Percentiles rank a stretch among this genome's conserved stretches.
Evolutionary conservation across 92 coral and sea anemone species (phyloP).

Genomic region (Meandrina meandrites): DNA sequence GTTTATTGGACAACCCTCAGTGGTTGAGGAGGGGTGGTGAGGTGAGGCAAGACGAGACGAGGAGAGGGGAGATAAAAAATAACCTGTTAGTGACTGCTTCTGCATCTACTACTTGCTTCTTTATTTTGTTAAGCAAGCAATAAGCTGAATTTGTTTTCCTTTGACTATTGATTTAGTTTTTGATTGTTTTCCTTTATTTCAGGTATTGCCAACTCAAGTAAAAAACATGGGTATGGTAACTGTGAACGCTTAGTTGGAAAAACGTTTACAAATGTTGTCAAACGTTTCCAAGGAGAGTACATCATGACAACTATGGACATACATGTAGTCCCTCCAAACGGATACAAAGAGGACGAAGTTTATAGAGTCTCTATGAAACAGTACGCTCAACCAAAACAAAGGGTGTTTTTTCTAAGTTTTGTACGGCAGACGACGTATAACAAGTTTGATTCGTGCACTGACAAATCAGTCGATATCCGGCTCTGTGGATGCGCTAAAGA

Average conservation of each 20-base stretch:
- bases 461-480: constrained; percentile 68
- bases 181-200: not conserved
- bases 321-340: constrained; percentile 51
- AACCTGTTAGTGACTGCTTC: no score
- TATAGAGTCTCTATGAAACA: constrained; percentile 33
- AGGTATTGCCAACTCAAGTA: not conserved
- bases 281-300: constrained; percentile 39
- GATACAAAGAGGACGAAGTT: constrained; percentile 37
- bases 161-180: not conserved
- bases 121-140: no score
- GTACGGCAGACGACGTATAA: constrained; percentile 51
- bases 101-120: no score
- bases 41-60: no score
- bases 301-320: constrained; percentile 45
- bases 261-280: constrained; percentile 30
- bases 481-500: constrained; percentile 79
- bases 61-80: no score
- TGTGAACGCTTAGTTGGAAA: constrained; percentile 57
- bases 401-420: constrained; percentile 5
- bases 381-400: not conserved
- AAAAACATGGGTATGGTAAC: constrained; percentile 44
- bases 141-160: no score
- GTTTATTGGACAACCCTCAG: no score
- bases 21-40: no score
- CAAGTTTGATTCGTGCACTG: constrained; percentile 80